Evolutionary conservation across 2,888 invertebrate genomes (phyloP), one percentile per base, ranked within the genome.

Genomic region (Sesia bembeciformis): DNA sequence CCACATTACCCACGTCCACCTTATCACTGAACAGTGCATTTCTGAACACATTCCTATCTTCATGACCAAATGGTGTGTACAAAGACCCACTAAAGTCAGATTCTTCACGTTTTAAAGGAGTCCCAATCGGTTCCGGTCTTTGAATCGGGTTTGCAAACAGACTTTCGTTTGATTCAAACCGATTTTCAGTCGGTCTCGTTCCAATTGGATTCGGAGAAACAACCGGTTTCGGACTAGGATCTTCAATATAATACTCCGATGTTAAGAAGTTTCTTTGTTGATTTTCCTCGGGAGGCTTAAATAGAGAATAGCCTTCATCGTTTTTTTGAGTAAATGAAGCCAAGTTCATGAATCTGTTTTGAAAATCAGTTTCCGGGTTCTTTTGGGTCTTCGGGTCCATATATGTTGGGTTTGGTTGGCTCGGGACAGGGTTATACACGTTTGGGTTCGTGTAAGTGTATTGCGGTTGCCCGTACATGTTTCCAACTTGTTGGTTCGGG

Each of bases 281-380:
- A 0, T 59, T 76, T 0, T 84, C 85, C 0, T 84, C 87, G 0
- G 68, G 62, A 0, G 85, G 78, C 3, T 84, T 84, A 42, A 90
- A 90, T 0, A 90, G 54, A 0, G 88, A 87, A 53, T 90, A 90
- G 0, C 90, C 84, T n/a, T 89, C 87, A 1, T 89, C 86, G 39
- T 81, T 87, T 56, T 85, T 85, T 52, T 89, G 88, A 0, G 89
- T 86, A 60, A 90, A 90, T 0, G 88, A 87, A 0, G 89, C 86
- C 0, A 89, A 52, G 46, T 86, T 89, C 74, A 86, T 75, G 0
- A 88, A 78, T 1, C 84, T 50, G 5, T 72, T 78, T n/a, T 83
- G 83, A 3, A 81, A 76, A 0, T 81, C 78, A 23, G 23, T 23
- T 0, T 65, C 71, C 38, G 39, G 6, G 6, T 54, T 54, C 6